Evolutionary conservation across 2,113 vertebrate species (phyloP), one percentile per base, ranked within the genome.

Genomic region (Diphyllodes magnificus): DNA sequence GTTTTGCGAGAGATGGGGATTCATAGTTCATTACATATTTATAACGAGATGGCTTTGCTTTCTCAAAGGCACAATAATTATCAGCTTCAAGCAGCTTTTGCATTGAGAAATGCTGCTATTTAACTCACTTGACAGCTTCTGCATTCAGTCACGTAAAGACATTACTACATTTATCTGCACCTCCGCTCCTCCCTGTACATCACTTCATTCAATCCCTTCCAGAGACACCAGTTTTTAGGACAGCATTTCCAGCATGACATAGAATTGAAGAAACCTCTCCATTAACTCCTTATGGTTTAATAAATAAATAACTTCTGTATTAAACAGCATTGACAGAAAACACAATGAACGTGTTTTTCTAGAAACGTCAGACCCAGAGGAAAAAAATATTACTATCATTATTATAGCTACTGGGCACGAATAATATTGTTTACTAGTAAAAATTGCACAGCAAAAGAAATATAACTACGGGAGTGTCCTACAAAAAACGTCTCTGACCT

Each of bases 281-380:
- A 15, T 31, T 24, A 54, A 18, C 23, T 56, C 4, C 0, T 45
- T 39, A 44, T 1, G 13, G 17, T 40, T 83, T 54, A 53, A 49
- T 42, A 80, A 80, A 81, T 19, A 37, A 13, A 13, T 7, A 30
- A 35, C 7, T 53, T 57, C 27, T 30, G 6, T 27, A 37, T 33
- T 30, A 63, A 75, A 77, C 10, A 25, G 11, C 24, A 56, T 8
- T 65, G 53, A 45, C 28, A 61, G 68, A n/a, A 76, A 81, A 84
- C 0, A 0, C 45, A 70, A 39, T 2, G 2, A 68, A 63, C 0
- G 1, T 27, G 18, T 42, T 70, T 70, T 70, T 76, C 71, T 42
- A 44, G 31, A 69, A 73, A 82, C 5, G 50, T 37, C 37, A 57
- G 24, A 18, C 24, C 15, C 24, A 70, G 35, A 10, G 11, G 13